Conservation (phyloP, 2,797 vertebrate species). For the Sebastiscus albofasciatus region DNA sequence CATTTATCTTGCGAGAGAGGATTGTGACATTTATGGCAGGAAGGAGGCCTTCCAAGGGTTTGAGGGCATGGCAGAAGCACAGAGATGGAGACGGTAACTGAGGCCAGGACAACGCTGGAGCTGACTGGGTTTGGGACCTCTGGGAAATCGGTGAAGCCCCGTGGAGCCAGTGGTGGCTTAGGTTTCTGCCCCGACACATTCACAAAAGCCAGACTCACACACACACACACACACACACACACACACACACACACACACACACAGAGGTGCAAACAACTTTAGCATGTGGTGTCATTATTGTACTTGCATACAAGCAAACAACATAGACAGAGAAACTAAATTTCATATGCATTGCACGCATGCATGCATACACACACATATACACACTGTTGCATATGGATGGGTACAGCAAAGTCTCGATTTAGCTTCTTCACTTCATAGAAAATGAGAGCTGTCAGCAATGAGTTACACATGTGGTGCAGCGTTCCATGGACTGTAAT, state of each 20-base stretch:
- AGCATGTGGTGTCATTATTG: neutral
- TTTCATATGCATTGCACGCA: neutral
- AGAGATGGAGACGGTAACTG: slow-evolving; percentile 48
- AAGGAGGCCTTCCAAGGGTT: slow-evolving; percentile 78
- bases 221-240: neutral
- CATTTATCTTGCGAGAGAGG: slow-evolving; percentile 70
- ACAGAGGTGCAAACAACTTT: neutral
- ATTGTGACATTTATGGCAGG: slow-evolving; percentile 79
- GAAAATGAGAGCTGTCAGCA: slow-evolving; percentile 71
- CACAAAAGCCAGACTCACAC: slow-evolving; percentile 27
- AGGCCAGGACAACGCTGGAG: slow-evolving; percentile 51
- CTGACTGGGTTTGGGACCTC: slow-evolving; percentile 55
- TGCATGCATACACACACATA: neutral
- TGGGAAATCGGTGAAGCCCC: slow-evolving; percentile 64
- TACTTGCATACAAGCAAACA: neutral
- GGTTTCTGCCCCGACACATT: slow-evolving; percentile 53
- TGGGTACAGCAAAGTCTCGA: slow-evolving; percentile 55
- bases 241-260: neutral
- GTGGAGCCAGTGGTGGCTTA: slow-evolving; percentile 65
- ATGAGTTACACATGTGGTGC: slow-evolving; percentile 74
- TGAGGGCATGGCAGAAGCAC: slow-evolving; percentile 74
- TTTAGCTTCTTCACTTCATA: slow-evolving; percentile 71
- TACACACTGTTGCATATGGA: slow-evolving; percentile 7
- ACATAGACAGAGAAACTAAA: neutral
- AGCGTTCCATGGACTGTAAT: slow-evolving; percentile 69